These are phyloP conservation scores for Mellivora capensis DNA, from an alignment of 2,113 vertebrate species.

Conservation along the genomic window DNA sequence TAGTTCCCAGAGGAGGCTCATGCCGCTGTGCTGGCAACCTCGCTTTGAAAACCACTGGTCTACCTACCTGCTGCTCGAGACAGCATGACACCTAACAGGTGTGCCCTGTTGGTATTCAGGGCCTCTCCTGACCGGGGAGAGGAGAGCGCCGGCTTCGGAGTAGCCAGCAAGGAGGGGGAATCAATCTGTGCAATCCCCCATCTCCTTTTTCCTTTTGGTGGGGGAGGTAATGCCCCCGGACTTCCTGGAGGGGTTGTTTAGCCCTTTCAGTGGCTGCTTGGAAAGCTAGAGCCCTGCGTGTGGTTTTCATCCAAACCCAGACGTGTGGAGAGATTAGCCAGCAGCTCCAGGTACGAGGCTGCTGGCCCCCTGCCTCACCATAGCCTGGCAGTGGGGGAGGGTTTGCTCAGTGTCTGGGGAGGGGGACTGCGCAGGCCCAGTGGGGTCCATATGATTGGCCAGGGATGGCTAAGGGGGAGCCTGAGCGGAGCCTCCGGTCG, in stretches of 20 bases:
- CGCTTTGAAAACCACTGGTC: background rate
- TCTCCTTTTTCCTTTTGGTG: background rate
- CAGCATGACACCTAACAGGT: background rate
- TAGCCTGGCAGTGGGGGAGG: accelerated
- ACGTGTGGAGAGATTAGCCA: background rate
- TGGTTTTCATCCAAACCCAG: background rate
- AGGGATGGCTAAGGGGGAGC: background rate
- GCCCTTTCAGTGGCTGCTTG: background rate
- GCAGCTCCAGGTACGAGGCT: background rate
- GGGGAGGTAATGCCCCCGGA: background rate
- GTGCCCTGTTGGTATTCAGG: background rate
- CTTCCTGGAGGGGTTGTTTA: background rate
- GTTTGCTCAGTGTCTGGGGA: background rate
- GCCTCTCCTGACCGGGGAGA: background rate
- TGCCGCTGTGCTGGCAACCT: background rate
- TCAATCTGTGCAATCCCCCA: background rate
- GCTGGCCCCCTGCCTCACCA: too few relatives aligned
- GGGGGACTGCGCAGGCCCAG: background rate
- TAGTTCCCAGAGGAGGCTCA: background rate
- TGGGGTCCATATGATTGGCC: background rate
- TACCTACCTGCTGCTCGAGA: background rate
- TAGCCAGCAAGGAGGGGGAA: background rate
- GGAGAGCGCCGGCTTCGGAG: background rate
- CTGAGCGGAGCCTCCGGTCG: background rate
- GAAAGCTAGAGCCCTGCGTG: background rate